phyloP scores from a whole-genome alignment of 2,888 invertebrate genomes.

The Gari tellinella region DNA sequence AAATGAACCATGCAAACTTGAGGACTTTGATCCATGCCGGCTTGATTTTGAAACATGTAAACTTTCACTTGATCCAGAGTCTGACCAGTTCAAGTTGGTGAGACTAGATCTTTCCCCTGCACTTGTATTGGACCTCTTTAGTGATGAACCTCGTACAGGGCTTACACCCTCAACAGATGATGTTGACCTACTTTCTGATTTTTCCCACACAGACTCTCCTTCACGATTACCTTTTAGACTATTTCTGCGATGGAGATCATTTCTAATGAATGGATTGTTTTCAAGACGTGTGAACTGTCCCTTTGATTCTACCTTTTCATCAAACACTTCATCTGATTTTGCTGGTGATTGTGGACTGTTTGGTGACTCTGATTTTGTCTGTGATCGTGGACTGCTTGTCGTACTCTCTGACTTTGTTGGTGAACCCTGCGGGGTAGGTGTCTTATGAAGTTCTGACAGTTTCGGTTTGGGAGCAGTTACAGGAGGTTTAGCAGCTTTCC shows the following conservation, averaged over 20 bases:
- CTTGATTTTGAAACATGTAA: slow-evolving; percentile 15
- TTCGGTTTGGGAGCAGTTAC: neutral
- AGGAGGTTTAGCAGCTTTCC: too few species aligned
- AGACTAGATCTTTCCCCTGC: slow-evolving; percentile 51
- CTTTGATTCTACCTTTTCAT: slow-evolving; percentile 35
- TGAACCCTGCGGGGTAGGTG: slow-evolving; percentile 6
- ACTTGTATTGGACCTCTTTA: slow-evolving; percentile 48
- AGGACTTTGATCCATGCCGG: slow-evolving; percentile 9
- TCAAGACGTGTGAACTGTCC: slow-evolving; percentile 56
- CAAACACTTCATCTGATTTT: neutral
- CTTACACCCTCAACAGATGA: slow-evolving; percentile 30
- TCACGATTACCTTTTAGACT: slow-evolving; percentile 33
- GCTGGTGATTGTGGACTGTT: neutral
- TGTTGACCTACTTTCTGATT: slow-evolving; percentile 44
- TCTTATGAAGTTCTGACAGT: slow-evolving; percentile 4
- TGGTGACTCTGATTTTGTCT: slow-evolving; percentile 6
- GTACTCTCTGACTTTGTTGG: neutral
- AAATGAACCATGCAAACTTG: slow-evolving; percentile 41
- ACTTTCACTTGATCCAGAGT: slow-evolving; percentile 53
- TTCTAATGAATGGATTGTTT: slow-evolving; percentile 64
- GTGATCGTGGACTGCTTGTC: neutral
- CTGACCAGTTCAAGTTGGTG: slow-evolving; percentile 54
- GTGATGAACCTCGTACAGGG: slow-evolving; percentile 23
- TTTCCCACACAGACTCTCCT: slow-evolving; percentile 57
- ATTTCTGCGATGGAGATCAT: slow-evolving; percentile 49